phyloP scores from a whole-genome alignment of 1,140 invertebrate genomes.

The Hestina assimilis region DNA sequence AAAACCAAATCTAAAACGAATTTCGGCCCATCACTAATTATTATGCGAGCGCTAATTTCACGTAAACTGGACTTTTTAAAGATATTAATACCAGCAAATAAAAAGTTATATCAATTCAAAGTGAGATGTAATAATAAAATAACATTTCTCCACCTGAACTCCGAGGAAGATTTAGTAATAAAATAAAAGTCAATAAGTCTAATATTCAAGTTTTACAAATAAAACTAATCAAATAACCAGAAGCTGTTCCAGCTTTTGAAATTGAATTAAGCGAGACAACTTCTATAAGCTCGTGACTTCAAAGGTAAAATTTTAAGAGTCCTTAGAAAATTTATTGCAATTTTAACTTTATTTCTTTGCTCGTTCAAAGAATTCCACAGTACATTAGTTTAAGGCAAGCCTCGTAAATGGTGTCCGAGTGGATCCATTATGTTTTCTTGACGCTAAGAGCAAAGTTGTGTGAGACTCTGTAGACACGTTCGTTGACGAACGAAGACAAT shows the following conservation, averaged over 20 bases:
- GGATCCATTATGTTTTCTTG: slow-evolving; percentile 31
- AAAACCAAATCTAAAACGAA: no score
- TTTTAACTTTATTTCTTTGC: slow-evolving; percentile 7
- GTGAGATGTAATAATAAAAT: no score
- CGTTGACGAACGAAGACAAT: slow-evolving; percentile 15
- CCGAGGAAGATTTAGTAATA: no score
- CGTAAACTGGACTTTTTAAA: no score
- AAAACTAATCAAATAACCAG: no score
- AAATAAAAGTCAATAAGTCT: neutral
- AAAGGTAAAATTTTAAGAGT: neutral
- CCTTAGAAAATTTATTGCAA: slow-evolving; percentile 6
- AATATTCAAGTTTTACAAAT: neutral
- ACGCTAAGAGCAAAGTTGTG: slow-evolving; percentile 31
- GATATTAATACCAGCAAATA: no score
- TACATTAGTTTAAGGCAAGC: slow-evolving; percentile 27
- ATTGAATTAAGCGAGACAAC: neutral
- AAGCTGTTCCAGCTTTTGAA: neutral
- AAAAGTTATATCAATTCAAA: no score
- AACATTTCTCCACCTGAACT: no score
- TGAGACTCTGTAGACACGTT: slow-evolving; percentile 23
- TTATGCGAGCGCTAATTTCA: no score
- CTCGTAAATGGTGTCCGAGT: slow-evolving; percentile 29
- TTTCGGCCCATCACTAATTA: no score
- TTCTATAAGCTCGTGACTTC: neutral
- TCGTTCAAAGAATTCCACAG: slow-evolving; percentile 1